Conservation (phyloP, 2,797 vertebrate species). For the Threskiornis aethiopicus region DNA sequence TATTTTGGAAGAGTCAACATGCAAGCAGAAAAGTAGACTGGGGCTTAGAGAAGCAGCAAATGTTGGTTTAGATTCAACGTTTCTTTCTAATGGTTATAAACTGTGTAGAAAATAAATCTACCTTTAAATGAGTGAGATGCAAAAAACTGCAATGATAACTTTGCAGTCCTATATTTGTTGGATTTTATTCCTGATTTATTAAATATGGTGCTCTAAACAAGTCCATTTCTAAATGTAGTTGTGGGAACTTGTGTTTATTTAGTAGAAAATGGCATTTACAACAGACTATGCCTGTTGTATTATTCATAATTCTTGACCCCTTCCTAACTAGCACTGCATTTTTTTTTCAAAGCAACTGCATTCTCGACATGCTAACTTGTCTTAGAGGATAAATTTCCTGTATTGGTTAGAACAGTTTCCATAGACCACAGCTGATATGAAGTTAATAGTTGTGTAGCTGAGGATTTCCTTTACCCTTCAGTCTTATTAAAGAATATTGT, state of each 20-base stretch:
- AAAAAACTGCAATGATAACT: not conserved
- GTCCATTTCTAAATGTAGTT: not conserved
- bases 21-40: not conserved
- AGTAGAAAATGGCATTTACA: not conserved
- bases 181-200: not conserved
- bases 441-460: not conserved
- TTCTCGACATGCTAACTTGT: not conserved
- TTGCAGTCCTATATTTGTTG: not conserved
- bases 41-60: not conserved
- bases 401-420: not conserved
- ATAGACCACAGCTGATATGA: accelerated
- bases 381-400: not conserved
- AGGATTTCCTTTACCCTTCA: not conserved
- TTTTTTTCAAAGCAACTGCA: not conserved
- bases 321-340: not conserved
- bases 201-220: not conserved
- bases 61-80: not conserved
- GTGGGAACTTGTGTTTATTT: not conserved
- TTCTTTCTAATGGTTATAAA: not conserved
- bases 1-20: not conserved
- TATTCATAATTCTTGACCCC: not conserved
- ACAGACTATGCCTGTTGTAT: not conserved
- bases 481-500: not conserved
- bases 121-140: not conserved
- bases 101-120: not conserved